These are phyloP conservation scores for Gymnocheta viridis DNA, from an alignment of 2,888 invertebrate species.

Conservation along the genomic window DNA sequence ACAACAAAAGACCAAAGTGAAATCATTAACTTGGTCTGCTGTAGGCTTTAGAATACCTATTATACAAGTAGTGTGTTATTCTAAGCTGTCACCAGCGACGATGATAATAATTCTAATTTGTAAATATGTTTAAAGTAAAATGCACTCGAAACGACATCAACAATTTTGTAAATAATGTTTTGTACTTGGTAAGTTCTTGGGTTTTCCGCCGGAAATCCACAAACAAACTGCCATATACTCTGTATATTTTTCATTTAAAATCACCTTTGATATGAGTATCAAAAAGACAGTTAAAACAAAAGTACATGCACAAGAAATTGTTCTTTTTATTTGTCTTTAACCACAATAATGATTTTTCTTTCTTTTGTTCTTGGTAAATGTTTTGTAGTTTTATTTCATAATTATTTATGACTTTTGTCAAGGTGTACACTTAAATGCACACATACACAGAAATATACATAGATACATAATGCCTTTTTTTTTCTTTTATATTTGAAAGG, in stretches of 20 bases:
- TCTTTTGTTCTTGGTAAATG: background rate
- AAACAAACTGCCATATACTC: conserved; percentile 4
- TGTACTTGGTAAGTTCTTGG: conserved; percentile 19
- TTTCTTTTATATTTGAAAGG: background rate
- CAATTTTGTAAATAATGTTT: background rate
- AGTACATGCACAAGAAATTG: conserved; percentile 29
- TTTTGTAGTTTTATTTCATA: conserved; percentile 41
- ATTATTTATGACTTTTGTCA: conserved; percentile 49
- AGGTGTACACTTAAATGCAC: background rate
- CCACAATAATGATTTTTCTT: conserved; percentile 37
- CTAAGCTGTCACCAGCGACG: conserved; percentile 3
- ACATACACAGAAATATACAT: background rate
- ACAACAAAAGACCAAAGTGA: conserved; percentile 2
- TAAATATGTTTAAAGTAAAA: conserved; percentile 33
- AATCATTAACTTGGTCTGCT: conserved; percentile 14
- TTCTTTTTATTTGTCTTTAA: conserved; percentile 16
- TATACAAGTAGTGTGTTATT: conserved; percentile 2
- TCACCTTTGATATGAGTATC: background rate
- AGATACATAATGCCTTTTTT: background rate
- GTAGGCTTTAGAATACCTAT: background rate
- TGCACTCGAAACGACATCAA: background rate
- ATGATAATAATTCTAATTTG: conserved; percentile 35
- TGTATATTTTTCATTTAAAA: background rate
- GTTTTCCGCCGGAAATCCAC: conserved; percentile 66
- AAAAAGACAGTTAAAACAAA: conserved; percentile 27